Conservation (phyloP, 1,140 invertebrate genomes). For the Saccostrea echinata region DNA sequence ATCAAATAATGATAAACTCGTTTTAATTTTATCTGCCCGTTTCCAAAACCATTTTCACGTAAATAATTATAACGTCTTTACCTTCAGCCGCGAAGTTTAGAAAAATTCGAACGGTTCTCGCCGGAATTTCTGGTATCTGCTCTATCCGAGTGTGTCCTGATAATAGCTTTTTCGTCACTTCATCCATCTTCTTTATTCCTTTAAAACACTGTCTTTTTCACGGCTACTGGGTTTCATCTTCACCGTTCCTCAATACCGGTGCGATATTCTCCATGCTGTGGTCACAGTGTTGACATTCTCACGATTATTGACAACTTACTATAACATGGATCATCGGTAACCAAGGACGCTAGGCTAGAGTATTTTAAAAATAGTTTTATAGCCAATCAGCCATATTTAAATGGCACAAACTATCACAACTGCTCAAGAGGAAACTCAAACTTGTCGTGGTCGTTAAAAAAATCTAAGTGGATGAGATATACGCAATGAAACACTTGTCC, state of each 20-base stretch:
- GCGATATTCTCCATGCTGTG: not conserved
- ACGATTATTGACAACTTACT: not conserved
- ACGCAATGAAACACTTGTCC: constrained; percentile 8
- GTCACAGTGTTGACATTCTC: not conserved
- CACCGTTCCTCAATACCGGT: not conserved
- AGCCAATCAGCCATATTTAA: constrained; percentile 38
- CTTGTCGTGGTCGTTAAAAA: constrained; percentile 16
- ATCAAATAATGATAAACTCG: too few relatives aligned
- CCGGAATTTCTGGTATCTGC: constrained; percentile 64
- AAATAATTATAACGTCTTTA: constrained; percentile 30
- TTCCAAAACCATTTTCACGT: too few relatives aligned
- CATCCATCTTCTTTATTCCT: constrained; percentile 35
- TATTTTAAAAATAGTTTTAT: constrained; percentile 39
- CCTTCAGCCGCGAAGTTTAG: constrained; percentile 66
- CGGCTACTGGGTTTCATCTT: not conserved
- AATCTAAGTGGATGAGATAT: not conserved
- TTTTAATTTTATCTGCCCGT: too few relatives aligned
- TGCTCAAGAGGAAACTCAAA: constrained; percentile 21
- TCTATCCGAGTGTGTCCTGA: constrained; percentile 61
- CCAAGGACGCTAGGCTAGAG: constrained; percentile 54
- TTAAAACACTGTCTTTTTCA: not conserved
- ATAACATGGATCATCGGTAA: constrained; percentile 52
- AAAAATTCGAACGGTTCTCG: constrained; percentile 64
- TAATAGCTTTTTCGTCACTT: constrained; percentile 52
- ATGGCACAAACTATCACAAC: constrained; percentile 33